Evolutionary conservation across 2,888 invertebrate genomes (phyloP).

Genomic region (Drosophila quinaria): DNA sequence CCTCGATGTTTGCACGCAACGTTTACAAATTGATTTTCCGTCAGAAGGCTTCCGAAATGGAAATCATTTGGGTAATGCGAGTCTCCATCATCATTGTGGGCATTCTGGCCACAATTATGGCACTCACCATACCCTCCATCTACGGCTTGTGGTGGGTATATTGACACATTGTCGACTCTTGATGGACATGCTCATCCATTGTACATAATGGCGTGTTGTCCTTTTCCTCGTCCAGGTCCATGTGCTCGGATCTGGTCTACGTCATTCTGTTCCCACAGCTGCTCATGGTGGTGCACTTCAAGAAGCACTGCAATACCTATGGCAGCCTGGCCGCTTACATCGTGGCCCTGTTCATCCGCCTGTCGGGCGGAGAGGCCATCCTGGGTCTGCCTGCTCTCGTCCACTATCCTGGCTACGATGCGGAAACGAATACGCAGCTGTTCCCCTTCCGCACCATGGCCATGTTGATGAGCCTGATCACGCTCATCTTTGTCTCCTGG

Average conservation of each 20-base stretch:
- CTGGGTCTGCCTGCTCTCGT: slow-evolving; percentile 93
- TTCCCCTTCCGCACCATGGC: slow-evolving; percentile 99
- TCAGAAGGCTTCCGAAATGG: slow-evolving; percentile 98
- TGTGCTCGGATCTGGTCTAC: slow-evolving; percentile 99
- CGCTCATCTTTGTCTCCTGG: slow-evolving; percentile 93
- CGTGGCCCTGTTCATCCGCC: slow-evolving; percentile 92
- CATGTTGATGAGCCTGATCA: slow-evolving; percentile 94
- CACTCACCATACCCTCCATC: slow-evolving; percentile 98
- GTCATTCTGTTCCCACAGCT: slow-evolving; percentile 99
- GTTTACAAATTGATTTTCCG: slow-evolving; percentile 99
- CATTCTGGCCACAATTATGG: slow-evolving; percentile 96
- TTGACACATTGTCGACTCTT: slow-evolving; percentile 23
- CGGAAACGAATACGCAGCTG: slow-evolving; percentile 89
- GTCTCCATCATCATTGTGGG: slow-evolving; percentile 96
- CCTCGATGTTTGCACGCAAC: slow-evolving; percentile 99
- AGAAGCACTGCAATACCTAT: slow-evolving; percentile 97
- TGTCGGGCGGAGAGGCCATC: slow-evolving; percentile 95
- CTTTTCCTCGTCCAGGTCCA: slow-evolving; percentile 89
- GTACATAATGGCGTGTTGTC: slow-evolving; percentile 24
- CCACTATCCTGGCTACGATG: slow-evolving; percentile 94
- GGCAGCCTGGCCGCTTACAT: slow-evolving; percentile 96
- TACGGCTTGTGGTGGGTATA: slow-evolving; percentile 95
- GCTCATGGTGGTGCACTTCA: slow-evolving; percentile 98
- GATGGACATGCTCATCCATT: slow-evolving; percentile 42
- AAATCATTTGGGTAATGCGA: slow-evolving; percentile 98